phyloP scores from a whole-genome alignment of 1,140 invertebrate genomes.

The Ladona fulva region DNA sequence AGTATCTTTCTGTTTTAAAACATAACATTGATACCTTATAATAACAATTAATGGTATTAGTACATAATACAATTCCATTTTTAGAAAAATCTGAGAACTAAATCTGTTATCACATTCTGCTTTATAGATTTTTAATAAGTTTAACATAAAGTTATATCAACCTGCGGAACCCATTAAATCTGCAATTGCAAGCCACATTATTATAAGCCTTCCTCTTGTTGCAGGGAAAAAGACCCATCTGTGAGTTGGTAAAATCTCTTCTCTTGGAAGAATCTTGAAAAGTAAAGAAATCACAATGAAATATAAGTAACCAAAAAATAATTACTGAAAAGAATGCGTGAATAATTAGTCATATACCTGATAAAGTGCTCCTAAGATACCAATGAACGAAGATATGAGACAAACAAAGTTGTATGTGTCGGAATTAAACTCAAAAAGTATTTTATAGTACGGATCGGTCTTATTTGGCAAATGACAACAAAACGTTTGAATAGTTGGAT shows the following conservation, averaged over 20 bases:
- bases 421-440: conserved; percentile 59
- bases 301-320: no score
- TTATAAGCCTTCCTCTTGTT: conserved; percentile 55
- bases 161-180: conserved; percentile 66
- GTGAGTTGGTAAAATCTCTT: conserved; percentile 32
- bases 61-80: no score
- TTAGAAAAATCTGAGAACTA: no score
- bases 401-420: conserved; percentile 61
- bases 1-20: no score
- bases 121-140: no score
- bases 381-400: conserved; percentile 58
- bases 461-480: conserved; percentile 59
- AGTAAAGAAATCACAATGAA: conserved; percentile 21
- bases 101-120: no score
- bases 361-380: conserved; percentile 61
- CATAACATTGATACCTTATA: no score
- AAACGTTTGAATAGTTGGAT: conserved; percentile 71
- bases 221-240: conserved; percentile 46
- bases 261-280: conserved; percentile 41
- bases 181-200: conserved; percentile 65
- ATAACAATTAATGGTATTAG: no score
- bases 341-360: conserved; percentile 43
- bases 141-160: conserved; percentile 28
- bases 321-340: no score
- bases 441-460: conserved; percentile 46